phyloP scores from a whole-genome alignment of 2,113 vertebrate species.

The Xiphophorus couchianus region DNA sequence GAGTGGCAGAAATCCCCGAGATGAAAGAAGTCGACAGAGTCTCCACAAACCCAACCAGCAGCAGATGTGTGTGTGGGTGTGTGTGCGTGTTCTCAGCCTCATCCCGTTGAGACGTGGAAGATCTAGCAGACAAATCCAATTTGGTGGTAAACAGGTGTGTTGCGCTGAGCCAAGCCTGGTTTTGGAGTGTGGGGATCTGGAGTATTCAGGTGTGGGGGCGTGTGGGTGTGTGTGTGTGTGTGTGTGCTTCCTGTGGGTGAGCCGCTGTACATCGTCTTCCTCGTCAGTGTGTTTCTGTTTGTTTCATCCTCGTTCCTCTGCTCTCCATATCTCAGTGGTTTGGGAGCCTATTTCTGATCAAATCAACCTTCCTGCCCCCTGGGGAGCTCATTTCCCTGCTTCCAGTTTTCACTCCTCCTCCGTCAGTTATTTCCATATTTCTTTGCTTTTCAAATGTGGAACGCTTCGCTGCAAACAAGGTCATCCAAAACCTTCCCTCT shows the following conservation, averaged over 20 bases:
- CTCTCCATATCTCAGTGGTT: conserved; percentile 10
- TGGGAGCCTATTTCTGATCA: conserved; percentile 19
- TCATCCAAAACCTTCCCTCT: neutral
- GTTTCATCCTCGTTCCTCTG: conserved; percentile 8
- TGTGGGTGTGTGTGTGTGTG: neutral
- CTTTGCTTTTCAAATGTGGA: conserved; percentile 4
- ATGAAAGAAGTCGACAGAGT: neutral
- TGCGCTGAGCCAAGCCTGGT: neutral
- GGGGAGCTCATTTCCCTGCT: conserved; percentile 35
- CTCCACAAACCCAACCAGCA: neutral
- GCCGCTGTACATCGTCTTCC: conserved; percentile 5
- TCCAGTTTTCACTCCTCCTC: conserved; percentile 7
- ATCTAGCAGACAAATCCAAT: neutral
- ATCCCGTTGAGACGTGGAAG: neutral
- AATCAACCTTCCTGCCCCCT: neutral
- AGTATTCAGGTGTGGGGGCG: neutral
- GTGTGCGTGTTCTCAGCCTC: neutral
- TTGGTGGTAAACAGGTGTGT: neutral
- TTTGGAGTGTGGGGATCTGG: neutral
- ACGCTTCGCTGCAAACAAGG: neutral
- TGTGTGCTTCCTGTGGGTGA: neutral
- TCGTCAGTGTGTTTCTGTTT: neutral
- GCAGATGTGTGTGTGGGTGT: neutral
- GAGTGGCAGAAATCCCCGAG: no score
- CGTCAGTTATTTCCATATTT: conserved; percentile 32